Base-by-base conservation (phyloP, 2,888 invertebrate genomes). In the Erebia epiphron region DNA sequence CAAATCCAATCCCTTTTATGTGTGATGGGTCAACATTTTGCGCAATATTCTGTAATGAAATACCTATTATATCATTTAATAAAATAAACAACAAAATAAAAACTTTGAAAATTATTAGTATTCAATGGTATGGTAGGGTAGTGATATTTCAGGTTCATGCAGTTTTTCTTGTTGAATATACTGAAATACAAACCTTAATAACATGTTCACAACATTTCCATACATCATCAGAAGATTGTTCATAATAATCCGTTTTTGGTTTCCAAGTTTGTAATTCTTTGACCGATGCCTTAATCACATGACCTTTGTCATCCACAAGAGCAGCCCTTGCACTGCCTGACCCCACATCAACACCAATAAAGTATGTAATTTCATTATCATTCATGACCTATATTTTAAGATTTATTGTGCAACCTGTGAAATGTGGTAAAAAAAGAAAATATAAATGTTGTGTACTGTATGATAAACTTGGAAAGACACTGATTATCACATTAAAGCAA, bases 291-390 rank as follows among this genome's bases (percentile, higher is more conserved):
- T 95, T 94, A 8, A 95, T 74, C 49, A 98, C 94, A 82, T 95
- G 95, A 2, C 98, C 98, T 68, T 91, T 86, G 8, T 93, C 88
- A 68, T 94, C 90, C 5, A 98, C 96, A 50, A 99, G 89, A 4
- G 97, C 98, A 9, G 97, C 98, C 76, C 99, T 94, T 0, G 95
- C 98, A 90, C 98, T 98, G 14, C 97, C 97, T 1, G 98, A 98
- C 7, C 99, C 99, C 54, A 99, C 98, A 91, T 99, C 99, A 13
- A 99, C 97, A 71, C 98, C 98, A 81, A 98, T 93, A 84, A 97
- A 97, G 85, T 95, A 96, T 72, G 63, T 26, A 11, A 46, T 46
- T 11, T 46, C 46, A 13, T 46, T 3, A 26, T 67, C 18, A 68
- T 62, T 69, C 77, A 77, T 77, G 14, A 14, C 14, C 1, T 18